Base-by-base conservation (phyloP, 1,140 invertebrate genomes). In the Oryctes rhinoceros region DNA sequence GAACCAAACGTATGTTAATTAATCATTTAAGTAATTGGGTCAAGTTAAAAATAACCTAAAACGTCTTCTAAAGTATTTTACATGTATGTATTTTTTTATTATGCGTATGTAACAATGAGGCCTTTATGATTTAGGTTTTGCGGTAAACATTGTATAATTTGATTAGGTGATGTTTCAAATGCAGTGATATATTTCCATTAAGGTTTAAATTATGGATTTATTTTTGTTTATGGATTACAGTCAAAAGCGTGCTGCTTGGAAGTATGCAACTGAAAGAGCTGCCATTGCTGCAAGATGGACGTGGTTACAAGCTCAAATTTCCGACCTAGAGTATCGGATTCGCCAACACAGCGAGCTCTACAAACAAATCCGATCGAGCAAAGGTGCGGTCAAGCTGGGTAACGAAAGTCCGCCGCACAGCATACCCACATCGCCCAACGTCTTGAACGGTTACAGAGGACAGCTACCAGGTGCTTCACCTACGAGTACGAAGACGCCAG, bases 271-370 rank as follows among this genome's bases (percentile, higher is more conserved):
- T 79, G 93, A 96, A 78, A 90, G 97, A 74, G 94, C 96, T 7
- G 91, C 91, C 15, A 92, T 98, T 24, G 96, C 95, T 4, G 91
- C 94, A 4, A 91, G 95, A 71, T 98, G 96, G 96, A 95, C 94
- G 10, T 98, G 96, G 96, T 88, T 98, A 13, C 94, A 96, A 83
- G 94, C 95, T 7, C 96, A 98, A 88, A 93, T 98, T 18, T 93
- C 95, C 48, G 97, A 98, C 88, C 88, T 98, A 83, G 96, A 98
- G 86, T 97, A 96, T 87, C 94, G 94, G 85, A 97, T 98, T 81
- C 92, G 96, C 2, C 96, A 97, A 85, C 94, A 97, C 86, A 94
- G 91, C 84, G 96, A 97, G 80, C 89, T 97, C 67, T 93, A 95
- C 85, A 90, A 90, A 79, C 92, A 94, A 84, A 89, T 94, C 71